Percentiles rank a stretch among this genome's conserved stretches.
Conservation (phyloP, 2,888 invertebrate genomes). For the Gastrophysa polygoni region DNA sequence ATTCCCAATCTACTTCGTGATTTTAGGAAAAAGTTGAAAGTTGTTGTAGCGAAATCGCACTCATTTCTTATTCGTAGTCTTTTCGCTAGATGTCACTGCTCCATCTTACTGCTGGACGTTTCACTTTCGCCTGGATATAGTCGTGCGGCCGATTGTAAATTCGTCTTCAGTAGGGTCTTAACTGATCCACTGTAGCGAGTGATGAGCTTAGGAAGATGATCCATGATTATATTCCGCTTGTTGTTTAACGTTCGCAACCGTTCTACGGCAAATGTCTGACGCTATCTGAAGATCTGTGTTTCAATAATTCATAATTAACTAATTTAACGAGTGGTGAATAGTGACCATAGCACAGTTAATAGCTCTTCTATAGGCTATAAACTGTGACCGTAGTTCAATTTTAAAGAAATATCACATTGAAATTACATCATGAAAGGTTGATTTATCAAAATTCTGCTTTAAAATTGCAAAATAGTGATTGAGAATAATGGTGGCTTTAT, state of each 20-base stretch:
- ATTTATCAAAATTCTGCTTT: background rate
- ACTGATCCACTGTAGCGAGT: slow-evolving; percentile 37
- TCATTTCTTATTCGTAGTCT: background rate
- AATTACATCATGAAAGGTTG: no score
- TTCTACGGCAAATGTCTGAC: slow-evolving; percentile 39
- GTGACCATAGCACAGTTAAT: no score
- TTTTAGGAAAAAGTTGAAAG: no score
- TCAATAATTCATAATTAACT: no score
- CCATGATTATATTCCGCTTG: slow-evolving; percentile 43
- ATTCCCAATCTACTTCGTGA: no score
- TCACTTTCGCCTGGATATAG: background rate
- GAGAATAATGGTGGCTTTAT: background rate
- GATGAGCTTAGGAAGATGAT: slow-evolving; percentile 44
- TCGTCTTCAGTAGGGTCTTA: slow-evolving; percentile 45
- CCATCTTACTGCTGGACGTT: background rate
- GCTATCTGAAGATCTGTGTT: slow-evolving; percentile 18
- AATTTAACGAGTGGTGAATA: no score
- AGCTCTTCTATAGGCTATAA: no score
- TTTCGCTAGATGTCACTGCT: background rate
- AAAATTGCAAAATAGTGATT: background rate
- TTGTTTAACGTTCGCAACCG: slow-evolving; percentile 38
- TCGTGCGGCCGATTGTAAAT: background rate
- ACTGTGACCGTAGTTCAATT: no score
- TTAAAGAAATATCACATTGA: no score
- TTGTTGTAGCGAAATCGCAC: no score